Percentiles rank a stretch among this genome's conserved stretches.
phyloP scores from a whole-genome alignment of 2,113 vertebrate genomes.

The Corythoichthys intestinalis region DNA sequence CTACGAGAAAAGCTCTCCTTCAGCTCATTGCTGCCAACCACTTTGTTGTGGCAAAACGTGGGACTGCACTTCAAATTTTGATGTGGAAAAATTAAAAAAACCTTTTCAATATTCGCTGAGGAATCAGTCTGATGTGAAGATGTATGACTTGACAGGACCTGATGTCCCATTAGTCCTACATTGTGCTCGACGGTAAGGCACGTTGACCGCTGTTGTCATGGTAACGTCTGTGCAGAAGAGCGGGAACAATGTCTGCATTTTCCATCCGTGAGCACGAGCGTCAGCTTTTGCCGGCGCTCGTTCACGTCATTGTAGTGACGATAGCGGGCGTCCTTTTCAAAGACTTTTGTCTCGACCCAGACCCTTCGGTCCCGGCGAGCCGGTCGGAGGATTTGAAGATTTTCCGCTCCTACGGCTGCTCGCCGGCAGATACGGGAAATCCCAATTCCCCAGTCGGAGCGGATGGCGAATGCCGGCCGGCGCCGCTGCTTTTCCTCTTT shows the following conservation, averaged over 20 bases:
- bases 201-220: neutral
- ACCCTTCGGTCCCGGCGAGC: slow-evolving; percentile 45
- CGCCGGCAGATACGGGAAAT: slow-evolving; percentile 54
- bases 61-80: neutral
- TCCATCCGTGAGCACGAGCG: too few relatives aligned
- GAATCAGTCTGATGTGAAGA: too few relatives aligned
- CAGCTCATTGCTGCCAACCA: neutral
- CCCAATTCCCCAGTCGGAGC: slow-evolving; percentile 33
- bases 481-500: neutral
- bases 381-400: slow-evolving; percentile 31
- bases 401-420: slow-evolving; percentile 31
- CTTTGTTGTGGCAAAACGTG: neutral
- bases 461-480: slow-evolving; percentile 6
- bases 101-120: too few relatives aligned
- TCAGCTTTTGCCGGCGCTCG: too few relatives aligned
- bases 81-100: too few relatives aligned
- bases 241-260: neutral
- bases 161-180: neutral
- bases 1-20: too few relatives aligned
- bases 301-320: too few relatives aligned
- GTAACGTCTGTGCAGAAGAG: neutral
- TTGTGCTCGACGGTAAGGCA: neutral
- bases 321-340: too few relatives aligned
- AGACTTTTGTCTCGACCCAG: neutral
- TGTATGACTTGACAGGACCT: neutral